Conservation (phyloP, 1,140 invertebrate species). For the Scaptomyza montana region DNA sequence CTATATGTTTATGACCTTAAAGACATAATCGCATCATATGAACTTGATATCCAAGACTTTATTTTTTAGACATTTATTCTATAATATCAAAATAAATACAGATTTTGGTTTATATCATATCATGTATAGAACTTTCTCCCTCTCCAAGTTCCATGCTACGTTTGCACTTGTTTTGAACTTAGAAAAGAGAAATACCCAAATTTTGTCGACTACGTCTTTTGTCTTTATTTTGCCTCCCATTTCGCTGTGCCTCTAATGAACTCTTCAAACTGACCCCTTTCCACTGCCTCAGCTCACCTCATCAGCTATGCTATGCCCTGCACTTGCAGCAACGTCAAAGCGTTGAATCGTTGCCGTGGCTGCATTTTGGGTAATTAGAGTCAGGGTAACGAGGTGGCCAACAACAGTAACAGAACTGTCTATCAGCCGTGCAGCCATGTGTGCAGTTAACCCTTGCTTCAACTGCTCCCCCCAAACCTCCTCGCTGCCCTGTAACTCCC, state of each 20-base stretch:
- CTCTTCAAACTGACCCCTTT: slow-evolving; percentile 22
- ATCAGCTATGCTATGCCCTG: background rate
- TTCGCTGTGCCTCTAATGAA: slow-evolving; percentile 50
- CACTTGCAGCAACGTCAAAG: slow-evolving; percentile 48
- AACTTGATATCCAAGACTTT: too few species aligned
- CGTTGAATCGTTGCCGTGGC: slow-evolving; percentile 39
- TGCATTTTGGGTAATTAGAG: slow-evolving; percentile 66
- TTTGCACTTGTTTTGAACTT: too few species aligned
- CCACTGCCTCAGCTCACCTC: too few species aligned
- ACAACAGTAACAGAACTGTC: slow-evolving; percentile 47
- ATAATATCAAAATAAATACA: too few species aligned
- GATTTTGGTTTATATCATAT: background rate
- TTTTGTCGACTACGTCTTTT: slow-evolving; percentile 2
- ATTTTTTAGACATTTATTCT: too few species aligned
- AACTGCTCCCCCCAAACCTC: background rate
- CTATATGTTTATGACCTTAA: too few species aligned
- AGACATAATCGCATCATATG: too few species aligned
- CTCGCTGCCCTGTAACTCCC: background rate
- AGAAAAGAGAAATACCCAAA: background rate
- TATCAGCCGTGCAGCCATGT: slow-evolving; percentile 72
- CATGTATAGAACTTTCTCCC: background rate
- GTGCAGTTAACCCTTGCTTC: slow-evolving; percentile 63
- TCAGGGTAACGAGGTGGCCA: slow-evolving; percentile 69
- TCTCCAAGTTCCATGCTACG: background rate
- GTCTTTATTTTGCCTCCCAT: slow-evolving; percentile 6